A percentile compares a stretch with the other conserved stretches of the same genome.
Conservation (phyloP, 1,140 invertebrate genomes). For the Drosophila bipectinata region DNA sequence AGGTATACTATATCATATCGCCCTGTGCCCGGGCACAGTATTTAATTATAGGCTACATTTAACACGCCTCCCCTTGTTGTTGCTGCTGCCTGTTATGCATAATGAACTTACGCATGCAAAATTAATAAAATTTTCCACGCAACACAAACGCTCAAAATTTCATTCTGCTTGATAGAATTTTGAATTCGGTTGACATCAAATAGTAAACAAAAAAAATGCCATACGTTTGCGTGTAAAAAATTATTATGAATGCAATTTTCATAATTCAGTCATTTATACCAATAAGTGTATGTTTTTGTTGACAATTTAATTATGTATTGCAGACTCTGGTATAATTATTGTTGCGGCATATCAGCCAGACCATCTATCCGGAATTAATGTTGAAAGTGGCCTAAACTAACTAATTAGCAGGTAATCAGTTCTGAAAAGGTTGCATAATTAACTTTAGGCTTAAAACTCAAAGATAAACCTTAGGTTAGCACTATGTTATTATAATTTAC, state of each 20-base stretch:
- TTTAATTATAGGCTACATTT: constrained; percentile 76
- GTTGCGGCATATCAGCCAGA: not conserved
- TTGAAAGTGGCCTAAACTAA: not conserved
- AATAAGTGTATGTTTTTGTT: constrained; percentile 6
- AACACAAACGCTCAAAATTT: constrained; percentile 53
- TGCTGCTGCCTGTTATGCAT: constrained; percentile 61
- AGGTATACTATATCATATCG: not conserved
- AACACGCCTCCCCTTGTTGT: constrained; percentile 48
- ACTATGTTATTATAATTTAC: no score
- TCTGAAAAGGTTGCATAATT: not conserved
- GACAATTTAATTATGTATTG: constrained; percentile 45
- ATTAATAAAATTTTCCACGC: constrained; percentile 70
- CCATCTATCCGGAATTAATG: not conserved
- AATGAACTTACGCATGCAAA: constrained; percentile 70
- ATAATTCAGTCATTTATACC: constrained; percentile 43
- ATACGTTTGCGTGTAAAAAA: constrained; percentile 28
- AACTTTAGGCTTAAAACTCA: no score
- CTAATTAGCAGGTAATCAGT: constrained; percentile 3
- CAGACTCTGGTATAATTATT: constrained; percentile 12
- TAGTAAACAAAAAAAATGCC: not conserved
- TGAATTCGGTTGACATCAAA: constrained; percentile 18
- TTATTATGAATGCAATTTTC: constrained; percentile 64
- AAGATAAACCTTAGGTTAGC: no score
- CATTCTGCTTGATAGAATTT: constrained; percentile 67
- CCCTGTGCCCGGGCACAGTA: constrained; percentile 23